Percentiles rank a stretch among this genome's conserved stretches.
Evolutionary conservation across 2,113 vertebrate species (phyloP).

Genomic region (Scalopus aquaticus): DNA sequence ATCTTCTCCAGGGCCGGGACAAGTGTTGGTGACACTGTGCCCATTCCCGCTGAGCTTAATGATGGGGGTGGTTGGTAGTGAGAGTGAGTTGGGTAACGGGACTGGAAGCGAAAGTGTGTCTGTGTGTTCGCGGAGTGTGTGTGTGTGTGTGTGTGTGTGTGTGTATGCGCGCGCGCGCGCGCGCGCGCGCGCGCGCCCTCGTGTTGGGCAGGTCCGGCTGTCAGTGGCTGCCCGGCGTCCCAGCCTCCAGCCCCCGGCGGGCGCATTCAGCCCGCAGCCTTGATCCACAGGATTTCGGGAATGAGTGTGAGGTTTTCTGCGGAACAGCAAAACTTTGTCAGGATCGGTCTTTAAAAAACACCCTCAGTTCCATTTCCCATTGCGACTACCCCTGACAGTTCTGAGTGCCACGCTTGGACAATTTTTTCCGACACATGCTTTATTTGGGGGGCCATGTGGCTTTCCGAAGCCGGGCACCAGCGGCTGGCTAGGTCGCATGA

Average conservation of each 20-base stretch:
- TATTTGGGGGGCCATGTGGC: not conserved
- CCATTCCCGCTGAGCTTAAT: not conserved
- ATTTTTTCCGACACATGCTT: not conserved
- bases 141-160: not conserved
- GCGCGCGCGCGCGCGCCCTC: not conserved
- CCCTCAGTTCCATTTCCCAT: not conserved
- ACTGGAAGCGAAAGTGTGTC: conserved; percentile 71
- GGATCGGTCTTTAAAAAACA: conserved; percentile 31
- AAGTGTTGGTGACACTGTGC: conserved; percentile 13
- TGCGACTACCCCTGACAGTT: not conserved
- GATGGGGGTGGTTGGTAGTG: conserved; percentile 66
- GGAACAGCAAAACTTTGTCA: conserved; percentile 63
- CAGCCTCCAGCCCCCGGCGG: not conserved
- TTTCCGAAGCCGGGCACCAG: not conserved
- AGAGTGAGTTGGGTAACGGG: conserved; percentile 69
- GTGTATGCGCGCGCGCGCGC: not conserved
- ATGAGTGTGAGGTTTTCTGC: not conserved
- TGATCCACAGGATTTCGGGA: conserved; percentile 1
- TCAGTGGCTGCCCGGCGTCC: not conserved
- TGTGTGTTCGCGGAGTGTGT: not conserved
- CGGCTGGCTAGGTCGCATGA: not conserved
- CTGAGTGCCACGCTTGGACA: not conserved
- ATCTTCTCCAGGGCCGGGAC: conserved; percentile 40
- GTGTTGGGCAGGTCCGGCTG: conserved; percentile 48
- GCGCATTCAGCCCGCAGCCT: not conserved